Evolutionary conservation across 2,113 vertebrate species (phyloP).

Genomic region (Microtus ochrogaster): DNA sequence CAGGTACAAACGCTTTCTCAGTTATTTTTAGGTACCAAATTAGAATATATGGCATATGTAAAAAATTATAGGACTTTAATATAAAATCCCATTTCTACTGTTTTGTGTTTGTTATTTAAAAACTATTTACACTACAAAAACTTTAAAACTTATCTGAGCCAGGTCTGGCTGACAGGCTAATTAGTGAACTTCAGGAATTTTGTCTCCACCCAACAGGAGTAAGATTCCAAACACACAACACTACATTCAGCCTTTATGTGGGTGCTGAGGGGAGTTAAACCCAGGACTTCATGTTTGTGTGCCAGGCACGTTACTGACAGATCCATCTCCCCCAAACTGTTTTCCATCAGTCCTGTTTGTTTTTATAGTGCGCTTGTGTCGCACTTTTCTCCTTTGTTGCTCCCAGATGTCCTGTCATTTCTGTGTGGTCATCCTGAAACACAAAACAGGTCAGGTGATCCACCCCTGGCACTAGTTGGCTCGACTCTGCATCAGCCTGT

Average conservation of each 20-base stretch:
- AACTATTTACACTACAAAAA: not conserved
- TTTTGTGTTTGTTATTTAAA: slow-evolving; percentile 33
- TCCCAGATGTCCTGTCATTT: not conserved
- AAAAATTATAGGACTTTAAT: not conserved
- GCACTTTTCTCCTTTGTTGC: not conserved
- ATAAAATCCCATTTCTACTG: not conserved
- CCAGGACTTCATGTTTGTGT: not conserved
- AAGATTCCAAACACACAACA: not conserved
- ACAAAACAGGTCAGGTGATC: not conserved
- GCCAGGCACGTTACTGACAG: not conserved
- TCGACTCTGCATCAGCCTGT: fast-evolving
- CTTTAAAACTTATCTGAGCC: not conserved
- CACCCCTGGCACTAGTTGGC: fast-evolving
- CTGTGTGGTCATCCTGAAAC: not conserved
- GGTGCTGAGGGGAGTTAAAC: not conserved
- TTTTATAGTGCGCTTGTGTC: slow-evolving; percentile 2
- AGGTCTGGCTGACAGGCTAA: not conserved
- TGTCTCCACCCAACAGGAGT: not conserved
- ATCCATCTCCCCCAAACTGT: no score
- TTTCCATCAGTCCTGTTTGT: not conserved
- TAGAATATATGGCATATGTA: not conserved
- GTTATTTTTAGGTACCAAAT: slow-evolving; percentile 35
- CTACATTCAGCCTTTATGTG: no score
- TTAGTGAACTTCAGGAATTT: not conserved
- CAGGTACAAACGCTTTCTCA: not conserved